Base-by-base conservation (phyloP, 1,140 invertebrate genomes). In the Macrocentrus cingulum region DNA sequence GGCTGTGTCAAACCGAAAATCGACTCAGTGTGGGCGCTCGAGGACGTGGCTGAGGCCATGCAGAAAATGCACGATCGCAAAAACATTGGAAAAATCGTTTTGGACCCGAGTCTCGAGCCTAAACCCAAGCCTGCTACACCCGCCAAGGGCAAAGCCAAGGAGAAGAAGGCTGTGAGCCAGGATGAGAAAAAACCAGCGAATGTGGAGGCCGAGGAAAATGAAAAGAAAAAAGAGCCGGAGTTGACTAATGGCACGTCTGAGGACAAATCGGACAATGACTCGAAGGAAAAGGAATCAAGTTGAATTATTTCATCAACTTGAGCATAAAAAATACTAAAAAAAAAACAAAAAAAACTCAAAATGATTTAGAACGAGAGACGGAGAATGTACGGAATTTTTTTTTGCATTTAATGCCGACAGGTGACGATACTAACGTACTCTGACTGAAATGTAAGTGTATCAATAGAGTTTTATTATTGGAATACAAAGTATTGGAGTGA, bases 61-160 rank as follows among this genome's bases (percentile, higher is more conserved):
- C 91, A 92, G 76, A 92, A 91, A 74, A 90, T 95, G 85, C 91
- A 94, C 74, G 91, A 95, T 66, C 85, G 91, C 66, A 93, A 92
- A 75, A 95, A 95, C 75, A 86, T 95, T 69, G 93, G 92, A 9
- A 95, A 94, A 80, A 85, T 95, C 11, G 83, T 94, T 18, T 74
- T 95, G 48, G 91, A 94, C 74, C 90, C 91, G 16, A 85, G 84
- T 23, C 66, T 89, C 67, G 89, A 90, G 67, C 88, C 88, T 0
- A 90, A 90, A 69, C 88, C 88, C 16, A 90, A 90, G 75, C 87
- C 88, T 42, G 85, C 86, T 0, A 89, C 88, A 2, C 88, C 88
- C 2, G 86, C 87, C 37, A 90, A 90, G 70, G 84, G 83, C 49
- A 89, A 88, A 66, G 76, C 81, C 36, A 86, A 87, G 57, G 85